phyloP scores from a whole-genome alignment of 2,888 invertebrate species.

The Pimpla rufipes region DNA sequence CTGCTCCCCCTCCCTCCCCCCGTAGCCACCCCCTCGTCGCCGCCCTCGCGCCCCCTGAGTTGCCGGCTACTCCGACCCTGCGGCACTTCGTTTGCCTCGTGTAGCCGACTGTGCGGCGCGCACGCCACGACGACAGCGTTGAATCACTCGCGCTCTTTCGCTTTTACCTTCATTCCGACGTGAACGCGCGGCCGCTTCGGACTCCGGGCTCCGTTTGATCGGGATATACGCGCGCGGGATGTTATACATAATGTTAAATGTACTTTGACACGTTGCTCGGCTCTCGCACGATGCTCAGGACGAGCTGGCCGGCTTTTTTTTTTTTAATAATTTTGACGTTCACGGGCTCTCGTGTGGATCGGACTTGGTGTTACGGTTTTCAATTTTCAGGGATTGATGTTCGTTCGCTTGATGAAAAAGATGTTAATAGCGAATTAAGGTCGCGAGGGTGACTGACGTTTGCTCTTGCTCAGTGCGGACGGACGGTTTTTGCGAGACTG shows the following conservation, averaged over 20 bases:
- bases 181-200: conserved; percentile 9
- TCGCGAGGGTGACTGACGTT: too few relatives aligned
- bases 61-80: background rate
- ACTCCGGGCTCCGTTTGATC: conserved; percentile 43
- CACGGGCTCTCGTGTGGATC: too few relatives aligned
- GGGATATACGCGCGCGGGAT: conserved; percentile 13
- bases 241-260: conserved; percentile 22
- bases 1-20: conserved; percentile 2
- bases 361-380: too few relatives aligned
- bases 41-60: background rate
- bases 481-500: too few relatives aligned
- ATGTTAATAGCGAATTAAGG: too few relatives aligned
- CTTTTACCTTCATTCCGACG: conserved; percentile 42
- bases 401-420: too few relatives aligned
- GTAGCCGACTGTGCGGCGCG: background rate
- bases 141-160: conserved; percentile 34
- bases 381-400: too few relatives aligned
- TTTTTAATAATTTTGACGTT: too few relatives aligned
- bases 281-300: too few relatives aligned
- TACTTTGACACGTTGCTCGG: conserved; percentile 35
- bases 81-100: conserved; percentile 6
- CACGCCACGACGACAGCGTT: background rate
- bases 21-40: background rate
- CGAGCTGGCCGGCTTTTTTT: too few relatives aligned
- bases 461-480: too few relatives aligned